Percentiles rank a stretch among this genome's conserved stretches.
These are phyloP conservation scores for Heliconius himera DNA, from an alignment of 1,140 invertebrate genomes.

Conservation along the genomic window DNA sequence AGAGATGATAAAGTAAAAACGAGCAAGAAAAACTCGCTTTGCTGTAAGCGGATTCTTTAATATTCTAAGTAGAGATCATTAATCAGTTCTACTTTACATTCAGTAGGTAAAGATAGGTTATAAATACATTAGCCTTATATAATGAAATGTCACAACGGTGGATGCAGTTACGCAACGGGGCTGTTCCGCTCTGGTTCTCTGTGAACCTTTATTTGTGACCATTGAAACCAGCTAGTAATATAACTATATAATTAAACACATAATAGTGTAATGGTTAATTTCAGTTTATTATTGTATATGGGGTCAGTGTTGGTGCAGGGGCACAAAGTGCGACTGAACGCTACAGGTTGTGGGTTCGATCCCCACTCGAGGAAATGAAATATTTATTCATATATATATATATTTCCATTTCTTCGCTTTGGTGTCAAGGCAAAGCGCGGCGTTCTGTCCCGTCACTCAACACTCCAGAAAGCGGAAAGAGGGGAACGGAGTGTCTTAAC, in stretches of 20 bases:
- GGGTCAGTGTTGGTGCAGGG: no score
- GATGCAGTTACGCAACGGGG: slow-evolving; percentile 55
- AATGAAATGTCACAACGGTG: slow-evolving; percentile 26
- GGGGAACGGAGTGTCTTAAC: background rate
- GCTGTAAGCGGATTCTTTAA: no score
- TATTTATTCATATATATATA: no score
- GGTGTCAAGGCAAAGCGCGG: background rate
- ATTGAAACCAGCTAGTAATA: background rate
- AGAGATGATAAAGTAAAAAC: no score
- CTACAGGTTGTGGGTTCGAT: no score
- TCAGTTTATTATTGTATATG: no score
- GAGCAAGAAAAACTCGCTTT: no score
- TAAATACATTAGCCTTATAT: slow-evolving; percentile 17
- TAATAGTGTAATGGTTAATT: background rate
- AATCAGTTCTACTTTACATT: background rate
- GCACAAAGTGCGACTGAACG: no score
- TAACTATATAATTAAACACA: background rate
- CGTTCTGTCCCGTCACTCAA: background rate
- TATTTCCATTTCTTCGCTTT: no score
- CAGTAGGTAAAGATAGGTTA: background rate
- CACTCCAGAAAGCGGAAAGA: background rate
- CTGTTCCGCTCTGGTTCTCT: slow-evolving; percentile 49
- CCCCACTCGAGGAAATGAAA: no score
- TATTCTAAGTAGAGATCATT: no score
- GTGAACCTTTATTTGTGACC: background rate